Evolutionary conservation across 1,140 invertebrate genomes (phyloP).

Genomic region (Cephus cinctus): DNA sequence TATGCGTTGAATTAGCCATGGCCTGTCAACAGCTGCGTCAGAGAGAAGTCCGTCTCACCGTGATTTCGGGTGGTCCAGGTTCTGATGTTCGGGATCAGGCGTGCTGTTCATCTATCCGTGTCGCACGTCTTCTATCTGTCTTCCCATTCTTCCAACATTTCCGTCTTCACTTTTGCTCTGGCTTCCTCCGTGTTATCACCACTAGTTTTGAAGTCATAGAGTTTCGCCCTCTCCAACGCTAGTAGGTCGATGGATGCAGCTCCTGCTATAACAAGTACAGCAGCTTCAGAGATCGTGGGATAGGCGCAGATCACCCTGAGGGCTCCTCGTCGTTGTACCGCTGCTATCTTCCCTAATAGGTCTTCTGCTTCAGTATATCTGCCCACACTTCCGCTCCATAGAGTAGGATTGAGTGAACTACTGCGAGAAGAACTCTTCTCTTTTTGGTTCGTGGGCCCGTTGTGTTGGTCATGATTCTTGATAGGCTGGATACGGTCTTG

Average conservation of each 20-base stretch:
- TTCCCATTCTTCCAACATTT: conserved; percentile 3
- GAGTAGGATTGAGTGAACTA: conserved; percentile 15
- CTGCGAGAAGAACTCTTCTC: conserved; percentile 11
- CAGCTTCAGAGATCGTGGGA: not conserved
- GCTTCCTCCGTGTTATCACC: not conserved
- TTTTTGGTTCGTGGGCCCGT: not conserved
- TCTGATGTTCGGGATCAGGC: conserved; percentile 18
- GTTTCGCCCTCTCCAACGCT: not conserved
- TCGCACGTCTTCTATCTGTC: conserved; percentile 7
- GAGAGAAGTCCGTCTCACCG: conserved; percentile 17
- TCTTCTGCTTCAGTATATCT: conserved; percentile 3
- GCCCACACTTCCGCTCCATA: conserved; percentile 16
- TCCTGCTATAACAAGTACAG: not conserved
- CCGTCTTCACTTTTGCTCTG: not conserved
- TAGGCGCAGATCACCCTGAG: conserved; percentile 12
- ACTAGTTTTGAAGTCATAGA: not conserved
- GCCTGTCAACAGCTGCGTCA: conserved; percentile 22
- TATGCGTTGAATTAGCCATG: conserved; percentile 21
- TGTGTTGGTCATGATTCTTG: not conserved
- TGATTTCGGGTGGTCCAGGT: conserved; percentile 17
- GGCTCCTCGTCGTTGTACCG: conserved; percentile 10
- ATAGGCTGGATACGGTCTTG: not conserved
- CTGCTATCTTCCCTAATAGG: conserved; percentile 8
- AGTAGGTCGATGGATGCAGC: not conserved
- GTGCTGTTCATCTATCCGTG: conserved; percentile 16